Conservation (phyloP, 2,113 vertebrate genomes). For the Syrrhaptes paradoxus region DNA sequence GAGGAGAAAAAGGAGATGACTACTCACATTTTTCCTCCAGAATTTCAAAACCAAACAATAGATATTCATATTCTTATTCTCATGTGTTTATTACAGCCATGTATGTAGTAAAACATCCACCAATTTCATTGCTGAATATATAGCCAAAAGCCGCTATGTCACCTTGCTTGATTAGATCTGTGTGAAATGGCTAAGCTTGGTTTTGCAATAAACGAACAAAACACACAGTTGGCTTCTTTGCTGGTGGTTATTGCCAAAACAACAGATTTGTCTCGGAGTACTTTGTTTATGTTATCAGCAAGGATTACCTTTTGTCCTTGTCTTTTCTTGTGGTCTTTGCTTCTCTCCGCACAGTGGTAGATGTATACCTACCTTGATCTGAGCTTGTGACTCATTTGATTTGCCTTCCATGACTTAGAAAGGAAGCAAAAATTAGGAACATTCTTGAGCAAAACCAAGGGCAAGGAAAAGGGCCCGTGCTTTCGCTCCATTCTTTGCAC, state of each 20-base stretch:
- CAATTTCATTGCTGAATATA: background rate
- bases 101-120: background rate
- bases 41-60: background rate
- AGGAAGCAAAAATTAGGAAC: background rate
- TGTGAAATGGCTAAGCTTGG: background rate
- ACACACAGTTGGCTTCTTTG: background rate
- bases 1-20: background rate
- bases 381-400: background rate
- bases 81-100: background rate
- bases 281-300: background rate
- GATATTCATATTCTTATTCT: conserved; percentile 19
- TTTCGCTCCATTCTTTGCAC: background rate
- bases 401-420: background rate
- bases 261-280: background rate
- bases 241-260: background rate
- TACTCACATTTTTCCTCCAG: background rate
- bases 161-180: background rate
- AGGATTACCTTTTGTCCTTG: background rate
- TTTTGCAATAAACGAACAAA: background rate
- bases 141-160: background rate
- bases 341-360: background rate
- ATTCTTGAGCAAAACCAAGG: background rate
- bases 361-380: background rate
- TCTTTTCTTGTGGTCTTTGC: background rate
- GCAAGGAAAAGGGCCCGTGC: background rate